Conservation (phyloP, 2,888 invertebrate species). For the Machimus atricapillus region DNA sequence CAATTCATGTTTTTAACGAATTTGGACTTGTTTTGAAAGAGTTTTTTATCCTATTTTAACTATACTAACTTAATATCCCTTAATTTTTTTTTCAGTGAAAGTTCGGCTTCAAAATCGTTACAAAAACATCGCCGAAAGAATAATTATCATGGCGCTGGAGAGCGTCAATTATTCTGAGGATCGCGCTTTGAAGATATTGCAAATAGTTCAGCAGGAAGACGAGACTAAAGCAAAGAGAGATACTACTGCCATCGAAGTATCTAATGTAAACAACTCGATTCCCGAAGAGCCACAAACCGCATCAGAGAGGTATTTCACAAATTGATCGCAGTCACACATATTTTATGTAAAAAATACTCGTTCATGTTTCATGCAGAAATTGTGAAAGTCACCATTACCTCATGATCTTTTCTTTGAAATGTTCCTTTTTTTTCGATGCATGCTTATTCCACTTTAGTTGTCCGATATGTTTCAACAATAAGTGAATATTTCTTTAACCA, state of each 20-base stretch:
- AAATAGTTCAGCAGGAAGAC: conserved; percentile 76
- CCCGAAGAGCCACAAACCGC: conserved; percentile 25
- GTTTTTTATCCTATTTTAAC: too few relatives aligned
- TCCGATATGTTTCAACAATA: not conserved
- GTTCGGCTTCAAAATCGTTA: conserved; percentile 74
- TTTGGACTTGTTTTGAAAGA: too few relatives aligned
- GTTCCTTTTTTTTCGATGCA: not conserved
- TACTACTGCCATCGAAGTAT: not conserved
- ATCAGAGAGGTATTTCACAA: conserved; percentile 41
- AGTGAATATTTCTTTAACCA: not conserved
- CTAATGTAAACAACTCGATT: conserved; percentile 6
- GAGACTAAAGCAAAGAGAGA: conserved; percentile 56
- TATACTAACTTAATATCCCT: too few relatives aligned
- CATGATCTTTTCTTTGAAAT: conserved; percentile 38
- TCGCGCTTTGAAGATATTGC: conserved; percentile 79
- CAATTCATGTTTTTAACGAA: too few relatives aligned
- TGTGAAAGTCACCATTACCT: conserved; percentile 26
- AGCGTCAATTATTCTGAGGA: conserved; percentile 87
- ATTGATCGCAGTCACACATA: not conserved
- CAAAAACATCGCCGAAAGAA: conserved; percentile 77
- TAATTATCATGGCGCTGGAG: conserved; percentile 85
- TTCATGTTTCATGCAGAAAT: conserved; percentile 5
- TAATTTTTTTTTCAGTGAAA: conserved; percentile 68
- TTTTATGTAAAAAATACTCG: not conserved
- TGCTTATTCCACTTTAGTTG: not conserved